These are phyloP conservation scores for Allolobophora icterica DNA, from an alignment of 2,888 invertebrate genomes.

Conservation along the genomic window DNA sequence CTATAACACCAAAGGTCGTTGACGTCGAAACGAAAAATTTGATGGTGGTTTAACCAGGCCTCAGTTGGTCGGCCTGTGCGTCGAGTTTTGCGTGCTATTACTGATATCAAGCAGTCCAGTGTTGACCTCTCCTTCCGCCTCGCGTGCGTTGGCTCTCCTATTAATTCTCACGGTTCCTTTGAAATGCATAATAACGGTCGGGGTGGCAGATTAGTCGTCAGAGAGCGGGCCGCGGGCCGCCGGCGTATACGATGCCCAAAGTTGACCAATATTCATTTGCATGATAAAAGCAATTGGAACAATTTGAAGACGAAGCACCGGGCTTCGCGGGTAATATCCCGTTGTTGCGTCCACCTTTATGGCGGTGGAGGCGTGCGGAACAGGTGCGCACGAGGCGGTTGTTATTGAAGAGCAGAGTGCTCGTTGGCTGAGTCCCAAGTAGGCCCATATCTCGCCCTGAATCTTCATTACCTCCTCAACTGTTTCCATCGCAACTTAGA, in stretches of 20 bases:
- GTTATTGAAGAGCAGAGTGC: background rate
- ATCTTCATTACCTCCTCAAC: background rate
- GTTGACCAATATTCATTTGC: background rate
- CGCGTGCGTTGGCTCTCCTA: background rate
- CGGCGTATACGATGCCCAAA: background rate
- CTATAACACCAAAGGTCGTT: background rate
- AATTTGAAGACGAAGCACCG: background rate
- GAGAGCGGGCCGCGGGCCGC: background rate
- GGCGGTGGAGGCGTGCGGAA: background rate
- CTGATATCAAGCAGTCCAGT: background rate
- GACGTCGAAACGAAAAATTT: no score
- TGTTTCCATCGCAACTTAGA: background rate
- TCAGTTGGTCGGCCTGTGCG: background rate
- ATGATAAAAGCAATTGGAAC: background rate
- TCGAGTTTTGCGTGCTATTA: background rate
- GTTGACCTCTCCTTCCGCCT: background rate
- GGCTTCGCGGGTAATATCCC: background rate
- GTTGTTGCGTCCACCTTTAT: background rate
- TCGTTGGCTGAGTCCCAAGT: background rate
- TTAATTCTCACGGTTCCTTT: background rate
- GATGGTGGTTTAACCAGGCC: no score
- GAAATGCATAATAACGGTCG: background rate
- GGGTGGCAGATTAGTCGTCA: background rate
- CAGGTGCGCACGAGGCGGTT: background rate
- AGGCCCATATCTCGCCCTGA: background rate